Conservation (phyloP, 2,797 vertebrate genomes). For the Sus cebifrons region DNA sequence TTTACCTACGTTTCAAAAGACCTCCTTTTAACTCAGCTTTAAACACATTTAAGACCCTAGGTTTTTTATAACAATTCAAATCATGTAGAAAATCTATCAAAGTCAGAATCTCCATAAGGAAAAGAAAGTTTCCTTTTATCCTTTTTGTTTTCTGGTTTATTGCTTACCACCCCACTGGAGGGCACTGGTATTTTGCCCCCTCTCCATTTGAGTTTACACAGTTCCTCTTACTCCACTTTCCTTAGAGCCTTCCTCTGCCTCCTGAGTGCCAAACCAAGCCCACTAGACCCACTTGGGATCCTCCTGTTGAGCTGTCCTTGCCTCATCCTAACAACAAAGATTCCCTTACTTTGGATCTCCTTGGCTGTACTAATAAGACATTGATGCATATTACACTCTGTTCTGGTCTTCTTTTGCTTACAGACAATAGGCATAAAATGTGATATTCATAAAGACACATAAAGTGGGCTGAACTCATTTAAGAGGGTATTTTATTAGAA, state of each 20-base stretch:
- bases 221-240: neutral
- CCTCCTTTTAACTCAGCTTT: neutral
- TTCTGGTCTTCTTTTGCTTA: neutral
- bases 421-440: neutral
- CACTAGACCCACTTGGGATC: too few relatives aligned
- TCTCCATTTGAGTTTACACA: neutral
- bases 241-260: neutral
- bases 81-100: neutral
- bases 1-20: neutral
- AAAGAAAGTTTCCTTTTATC: neutral
- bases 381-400: neutral
- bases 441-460: neutral
- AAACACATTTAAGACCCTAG: constrained; percentile 13
- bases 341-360: neutral
- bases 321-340: neutral
- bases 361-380: neutral
- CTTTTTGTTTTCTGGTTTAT: neutral
- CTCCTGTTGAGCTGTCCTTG: neutral
- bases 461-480: neutral
- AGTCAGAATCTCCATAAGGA: neutral
- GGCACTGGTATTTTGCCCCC: too few relatives aligned
- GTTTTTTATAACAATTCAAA: neutral
- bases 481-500: neutral
- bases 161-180: neutral
- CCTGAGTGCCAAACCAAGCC: neutral